Percentiles rank a stretch among this genome's conserved stretches.
These are phyloP conservation scores for Antheraea pernyi DNA, from an alignment of 1,140 invertebrate genomes.

Conservation along the genomic window DNA sequence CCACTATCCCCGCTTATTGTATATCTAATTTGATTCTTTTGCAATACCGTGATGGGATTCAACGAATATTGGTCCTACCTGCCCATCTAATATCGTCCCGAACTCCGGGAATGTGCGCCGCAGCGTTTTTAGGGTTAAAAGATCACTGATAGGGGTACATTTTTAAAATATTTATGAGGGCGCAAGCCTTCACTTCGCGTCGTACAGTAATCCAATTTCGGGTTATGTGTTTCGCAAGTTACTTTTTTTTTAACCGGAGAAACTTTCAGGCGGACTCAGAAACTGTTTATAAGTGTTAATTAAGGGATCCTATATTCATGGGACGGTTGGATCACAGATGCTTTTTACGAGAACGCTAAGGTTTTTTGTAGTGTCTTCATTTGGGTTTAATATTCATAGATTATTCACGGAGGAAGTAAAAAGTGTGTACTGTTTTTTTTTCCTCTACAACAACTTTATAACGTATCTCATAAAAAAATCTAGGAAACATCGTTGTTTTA, in stretches of 20 bases:
- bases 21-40: slow-evolving; percentile 77
- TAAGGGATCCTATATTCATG: slow-evolving; percentile 49
- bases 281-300: slow-evolving; percentile 68
- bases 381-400: neutral
- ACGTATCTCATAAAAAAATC: too few relatives aligned
- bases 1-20: slow-evolving; percentile 71
- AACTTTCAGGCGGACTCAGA: slow-evolving; percentile 28
- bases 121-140: slow-evolving; percentile 55
- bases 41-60: slow-evolving; percentile 70
- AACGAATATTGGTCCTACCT: slow-evolving; percentile 67
- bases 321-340: slow-evolving; percentile 18
- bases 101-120: slow-evolving; percentile 42
- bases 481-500: too few relatives aligned
- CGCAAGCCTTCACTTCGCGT: slow-evolving; percentile 42
- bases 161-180: slow-evolving; percentile 77
- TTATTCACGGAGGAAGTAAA: neutral
- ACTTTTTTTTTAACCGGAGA: slow-evolving; percentile 53
- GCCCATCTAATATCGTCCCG: slow-evolving; percentile 54
- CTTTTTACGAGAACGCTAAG: slow-evolving; percentile 6
- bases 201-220: slow-evolving; percentile 71
- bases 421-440: neutral
- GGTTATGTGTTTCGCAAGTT: slow-evolving; percentile 74
- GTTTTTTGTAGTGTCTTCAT: neutral
- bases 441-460: too few relatives aligned
- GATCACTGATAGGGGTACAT: slow-evolving; percentile 61